Percentiles rank a stretch among this genome's conserved stretches.
Conservation (phyloP, 2,113 vertebrate genomes). For the Odobenus rosmarus region DNA sequence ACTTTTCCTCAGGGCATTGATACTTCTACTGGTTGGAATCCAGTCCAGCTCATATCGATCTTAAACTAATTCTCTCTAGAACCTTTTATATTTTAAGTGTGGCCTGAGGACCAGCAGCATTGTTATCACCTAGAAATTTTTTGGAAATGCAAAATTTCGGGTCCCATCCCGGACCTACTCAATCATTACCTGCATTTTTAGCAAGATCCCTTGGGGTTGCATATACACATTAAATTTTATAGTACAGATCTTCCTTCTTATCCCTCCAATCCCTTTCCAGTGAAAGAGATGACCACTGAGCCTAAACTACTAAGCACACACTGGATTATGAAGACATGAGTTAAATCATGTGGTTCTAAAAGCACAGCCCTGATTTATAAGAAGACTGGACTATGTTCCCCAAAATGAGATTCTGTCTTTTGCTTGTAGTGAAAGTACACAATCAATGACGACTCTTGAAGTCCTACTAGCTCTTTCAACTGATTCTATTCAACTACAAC, state of each 20-base stretch:
- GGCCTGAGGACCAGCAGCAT: not conserved
- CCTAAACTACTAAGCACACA: not conserved
- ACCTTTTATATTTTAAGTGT: not conserved
- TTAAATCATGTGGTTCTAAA: not conserved
- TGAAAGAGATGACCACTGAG: not conserved
- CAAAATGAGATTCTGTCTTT: not conserved
- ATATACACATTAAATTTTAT: not conserved
- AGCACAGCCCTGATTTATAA: not conserved
- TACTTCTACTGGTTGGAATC: not conserved
- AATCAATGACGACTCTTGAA: not conserved
- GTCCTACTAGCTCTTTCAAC: not conserved
- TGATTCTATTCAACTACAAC: not conserved
- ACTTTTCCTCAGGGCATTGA: not conserved
- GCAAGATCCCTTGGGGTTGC: not conserved
- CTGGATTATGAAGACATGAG: not conserved
- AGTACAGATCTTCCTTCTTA: not conserved
- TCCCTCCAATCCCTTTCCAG: not conserved
- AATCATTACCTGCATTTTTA: not conserved
- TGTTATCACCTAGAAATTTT: not conserved
- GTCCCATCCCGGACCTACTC: not conserved
- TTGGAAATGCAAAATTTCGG: not conserved
- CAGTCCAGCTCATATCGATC: not conserved
- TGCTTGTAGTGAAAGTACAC: not conserved
- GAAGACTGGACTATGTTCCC: not conserved
- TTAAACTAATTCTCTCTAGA: not conserved